Evolutionary conservation across 2,888 invertebrate genomes (phyloP), one percentile per base, ranked within the genome.

Genomic region (Cheilosia impressa): DNA sequence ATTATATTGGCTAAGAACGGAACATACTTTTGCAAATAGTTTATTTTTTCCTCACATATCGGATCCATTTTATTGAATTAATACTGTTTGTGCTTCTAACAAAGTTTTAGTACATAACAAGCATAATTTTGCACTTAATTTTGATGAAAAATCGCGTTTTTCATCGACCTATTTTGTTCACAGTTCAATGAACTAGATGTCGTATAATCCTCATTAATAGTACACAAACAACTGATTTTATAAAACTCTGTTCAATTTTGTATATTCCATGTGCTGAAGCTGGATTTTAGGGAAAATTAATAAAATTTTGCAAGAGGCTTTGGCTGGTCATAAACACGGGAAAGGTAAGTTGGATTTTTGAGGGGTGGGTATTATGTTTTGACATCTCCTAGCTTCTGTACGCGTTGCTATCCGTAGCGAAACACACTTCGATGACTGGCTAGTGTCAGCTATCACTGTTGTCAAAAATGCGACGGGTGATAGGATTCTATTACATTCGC

Each of bases 1-100:
- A 89, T 87, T 0, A 88, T 60, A 62, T 87, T 82, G 31, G 75
- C 72, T 68, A 89, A 73, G 60, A 77, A 88, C 53, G 89, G 88
- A 13, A 89, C 71, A 72, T 87, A 89, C 75, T 89, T 88, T 78
- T 88, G 88, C 77, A 89, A 79, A 63, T 77, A 88, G 43, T 87
- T 80, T 41, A 88, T 87, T 87, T 89, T 89, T 41, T 76, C 52
- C 19, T 87, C 60, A 77, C 77, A 87, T 27, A 76, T 50, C 27
- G 87, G 87, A 63, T 84, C 77, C 84, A 80, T 83, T 34, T 17
- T 80, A 19, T 19, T 71, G 47, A 27, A 27, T 65, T 50, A 72
- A 52, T 27, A 52, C 52, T 52, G 52, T 71, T 60, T 38, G 19
- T 31, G 38, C 41, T 69, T 71, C 52, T 10, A 60, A 19, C n/a